Evolutionary conservation across 1,140 invertebrate species (phyloP), one percentile per base, ranked within the genome.

Genomic region (Drosophila cardini): DNA sequence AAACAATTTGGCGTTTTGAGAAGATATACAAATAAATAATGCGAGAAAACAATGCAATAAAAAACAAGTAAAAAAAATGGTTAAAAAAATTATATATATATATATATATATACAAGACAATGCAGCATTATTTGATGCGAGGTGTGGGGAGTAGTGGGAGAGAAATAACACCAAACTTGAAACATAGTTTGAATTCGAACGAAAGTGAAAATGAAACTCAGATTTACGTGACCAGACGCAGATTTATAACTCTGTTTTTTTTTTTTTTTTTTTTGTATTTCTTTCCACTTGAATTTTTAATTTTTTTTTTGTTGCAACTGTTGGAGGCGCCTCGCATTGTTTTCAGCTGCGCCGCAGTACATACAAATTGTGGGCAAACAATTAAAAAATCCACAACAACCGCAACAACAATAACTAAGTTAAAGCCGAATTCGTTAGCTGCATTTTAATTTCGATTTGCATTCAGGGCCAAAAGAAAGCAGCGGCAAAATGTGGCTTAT

Each of bases 381-480:
- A 74, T 80, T 71, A 80, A 72, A 58, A 26, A 26, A 26, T 26
- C 4, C 21, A 5, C 63, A 74, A 38, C 64, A 73, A 61, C 42
- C 48, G 38, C 21, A 42, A 57, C 55, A 30, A 30, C 26, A 52
- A 18, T 42, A 68, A 13, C 48, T 21, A 8, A 15, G 8, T 9
- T 13, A 6, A 48, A 42, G 7, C 11, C 60, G 38, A 34, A 63
- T 45, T 36, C 81, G 74, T 78, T 75, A 45, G 82, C 75, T 85
- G 81, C 81, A 85, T 85, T 85, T 86, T 58, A 86, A 85, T 86
- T 86, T 81, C 74, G 61, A 86, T 85, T 85, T 85, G 81, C 82
- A 81, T 81, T 85, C 82, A 83, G 80, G 72, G 80, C 80, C 80
- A 85, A 86, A 85, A 85, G 81, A 85, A 85, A 85, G 81, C 78